These are phyloP conservation scores for Himalopsyche japonica DNA, from an alignment of 2,888 invertebrate species.

Conservation along the genomic window DNA sequence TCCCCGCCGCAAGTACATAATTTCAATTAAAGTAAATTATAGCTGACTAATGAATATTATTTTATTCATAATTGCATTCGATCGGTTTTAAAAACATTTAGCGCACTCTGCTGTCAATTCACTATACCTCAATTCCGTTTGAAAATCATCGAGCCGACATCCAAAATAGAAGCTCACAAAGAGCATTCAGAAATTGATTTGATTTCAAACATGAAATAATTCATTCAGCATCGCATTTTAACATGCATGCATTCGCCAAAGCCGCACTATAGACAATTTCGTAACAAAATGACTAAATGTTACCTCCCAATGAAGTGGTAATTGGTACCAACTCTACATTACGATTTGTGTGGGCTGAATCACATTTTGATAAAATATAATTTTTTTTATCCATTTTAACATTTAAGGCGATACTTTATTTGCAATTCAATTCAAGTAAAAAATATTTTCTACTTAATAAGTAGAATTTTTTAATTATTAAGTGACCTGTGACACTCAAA, in stretches of 20 bases:
- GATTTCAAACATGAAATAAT: not conserved
- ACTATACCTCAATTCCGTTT: not conserved
- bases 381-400: too few species aligned
- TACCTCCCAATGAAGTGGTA: not conserved
- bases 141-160: not conserved
- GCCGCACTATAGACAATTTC: slow-evolving; percentile 1
- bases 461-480: too few species aligned
- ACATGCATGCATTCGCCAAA: not conserved
- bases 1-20: not conserved
- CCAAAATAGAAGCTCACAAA: not conserved
- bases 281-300: not conserved
- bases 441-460: too few species aligned
- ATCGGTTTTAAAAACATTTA: not conserved
- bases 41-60: not conserved
- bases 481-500: too few species aligned
- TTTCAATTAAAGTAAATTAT: not conserved
- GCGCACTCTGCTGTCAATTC: not conserved
- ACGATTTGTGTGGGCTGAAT: not conserved
- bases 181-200: not conserved
- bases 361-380: too few species aligned
- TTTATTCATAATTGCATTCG: not conserved
- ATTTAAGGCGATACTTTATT: too few species aligned
- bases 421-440: too few species aligned
- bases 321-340: not conserved
- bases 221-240: not conserved